A percentile compares a stretch with the other conserved stretches of the same genome.
phyloP scores from a whole-genome alignment of 2,888 invertebrate species.

The Galerucella pusilla region DNA sequence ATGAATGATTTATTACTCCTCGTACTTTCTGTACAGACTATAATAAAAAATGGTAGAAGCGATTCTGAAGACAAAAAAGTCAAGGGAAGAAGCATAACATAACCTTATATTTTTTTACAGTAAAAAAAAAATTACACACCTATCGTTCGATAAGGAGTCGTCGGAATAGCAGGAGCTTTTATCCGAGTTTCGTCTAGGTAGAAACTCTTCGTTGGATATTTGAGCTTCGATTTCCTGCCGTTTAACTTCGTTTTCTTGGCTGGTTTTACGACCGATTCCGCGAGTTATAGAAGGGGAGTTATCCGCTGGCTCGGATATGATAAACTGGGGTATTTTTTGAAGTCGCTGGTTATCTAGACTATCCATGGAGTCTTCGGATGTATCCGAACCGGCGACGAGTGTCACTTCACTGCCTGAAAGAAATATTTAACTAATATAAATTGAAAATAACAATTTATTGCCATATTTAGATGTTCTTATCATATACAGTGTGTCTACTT shows the following conservation, averaged over 20 bases:
- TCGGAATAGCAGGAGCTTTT: constrained; percentile 78
- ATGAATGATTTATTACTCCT: too few species aligned
- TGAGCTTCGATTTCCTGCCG: constrained; percentile 43
- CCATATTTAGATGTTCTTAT: too few species aligned
- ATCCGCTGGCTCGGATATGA: constrained; percentile 80
- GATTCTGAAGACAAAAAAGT: too few species aligned
- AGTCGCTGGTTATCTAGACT: constrained; percentile 71
- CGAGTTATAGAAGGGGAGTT: constrained; percentile 84
- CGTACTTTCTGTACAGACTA: too few species aligned
- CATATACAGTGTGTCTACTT: too few species aligned
- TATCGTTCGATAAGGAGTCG: constrained; percentile 78
- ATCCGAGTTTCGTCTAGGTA: constrained; percentile 74
- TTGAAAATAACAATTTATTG: too few species aligned
- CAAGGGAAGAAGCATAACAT: too few species aligned
- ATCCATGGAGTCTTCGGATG: constrained; percentile 79
- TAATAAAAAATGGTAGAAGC: too few species aligned
- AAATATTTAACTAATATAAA: not conserved
- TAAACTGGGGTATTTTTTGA: constrained; percentile 70
- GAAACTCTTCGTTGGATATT: constrained; percentile 60
- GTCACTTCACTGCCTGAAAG: constrained; percentile 80
- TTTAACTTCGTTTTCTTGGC: constrained; percentile 70
- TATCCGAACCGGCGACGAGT: constrained; percentile 78
- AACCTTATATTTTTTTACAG: not conserved
- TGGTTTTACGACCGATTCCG: constrained; percentile 72
- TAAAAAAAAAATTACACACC: not conserved